Evolutionary conservation across 64 coral and sea anemone species (phyloP), one percentile per base, ranked within the genome.

Genomic region (Stichodactyla helianthus): DNA sequence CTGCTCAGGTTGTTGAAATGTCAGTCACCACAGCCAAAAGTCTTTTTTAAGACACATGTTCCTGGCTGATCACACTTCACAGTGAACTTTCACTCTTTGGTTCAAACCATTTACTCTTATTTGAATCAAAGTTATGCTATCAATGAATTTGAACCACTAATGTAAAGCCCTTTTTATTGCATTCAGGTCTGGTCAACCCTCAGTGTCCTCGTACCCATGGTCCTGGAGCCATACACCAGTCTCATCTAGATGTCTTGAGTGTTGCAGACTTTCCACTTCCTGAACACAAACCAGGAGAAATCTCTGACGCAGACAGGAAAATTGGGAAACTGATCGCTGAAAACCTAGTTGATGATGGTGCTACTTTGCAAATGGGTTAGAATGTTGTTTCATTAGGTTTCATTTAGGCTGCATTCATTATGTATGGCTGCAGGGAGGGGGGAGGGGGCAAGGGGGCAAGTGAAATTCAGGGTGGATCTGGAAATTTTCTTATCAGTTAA

Each of bases 281-380:
- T 44, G 88, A 94, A 55, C 90, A 89, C 35, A 89, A 90, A n/a
- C 31, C 85, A 5, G 91, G 84, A 51, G 58, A 79, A 15, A 79
- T 90, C 22, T 71, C 80, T 71, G 84, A 91, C 52, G 93, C 91
- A 84, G 97, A 99, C 51, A 87, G 82, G 27, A 92, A 78, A 50
- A 99, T 99, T 93, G 97, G 97, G 14, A 71, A 95, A 91, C 53
- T 91, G 4, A 92, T 99, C 60, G 97, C 97, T 65, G 88, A 91
- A 6, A 93, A 99, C 19, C 82, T 99, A 51, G 85, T 99, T 67
- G 93, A 78, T 14, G 77, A 99, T 95, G 93, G 97, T 54, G 97
- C 97, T n/a, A 95, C 97, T 82, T 89, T 99, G 56, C 97, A 99
- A 59, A 99, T 99, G 97, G 97, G 97, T 99, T 62, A 95, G 90